Base-by-base conservation (phyloP, 2,797 vertebrate genomes). In the Cirrhinus mrigala region DNA sequence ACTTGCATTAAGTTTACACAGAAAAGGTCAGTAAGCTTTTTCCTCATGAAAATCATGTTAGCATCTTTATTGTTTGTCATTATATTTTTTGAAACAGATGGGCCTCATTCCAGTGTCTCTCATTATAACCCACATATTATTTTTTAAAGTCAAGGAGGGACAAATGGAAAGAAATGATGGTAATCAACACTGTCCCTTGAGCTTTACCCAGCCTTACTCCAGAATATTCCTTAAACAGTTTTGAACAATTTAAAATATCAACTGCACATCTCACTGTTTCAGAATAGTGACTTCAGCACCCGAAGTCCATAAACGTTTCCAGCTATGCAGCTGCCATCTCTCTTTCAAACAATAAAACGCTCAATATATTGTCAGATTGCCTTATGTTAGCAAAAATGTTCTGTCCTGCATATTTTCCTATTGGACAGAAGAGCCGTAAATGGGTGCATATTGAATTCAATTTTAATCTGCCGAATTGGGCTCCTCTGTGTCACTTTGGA, bases 311-410 rank as follows among this genome's bases (percentile, higher is more conserved):
- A 40, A 70, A 12, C 0, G 20, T 40, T 81, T 81, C 46, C 22
- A 37, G 27, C 27, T 52, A 37, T n/a, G 2, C 48, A 50, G 62
- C 46, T 69, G 48, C 62, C 29, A 56, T 70, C 14, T 70, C 33
- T 70, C 22, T 68, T 80, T 68, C 20, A 66, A 68, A 80, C 24
- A 68, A 52, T 54, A 40, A 81, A 70, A 69, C 4, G 48, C 64
- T 81, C 66, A 12, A 56, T 81, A 54, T 81, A 70, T 81, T 81
- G 64, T 56, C 64, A 70, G 66, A 69, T 16, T 81, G 79, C 29
- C 22, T 40, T 81, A 79, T 79, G 58, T 4, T 48, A 64, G 40
- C 40, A 62, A 50, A 73, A 66, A 76, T 66, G 1, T 64, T 68
- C 74, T 77, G 11, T 58, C 14, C n/a, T 66, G 24, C 27, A n/a